Evolutionary conservation across 2,113 vertebrate genomes (phyloP).

Genomic region (Corythaixoides concolor): DNA sequence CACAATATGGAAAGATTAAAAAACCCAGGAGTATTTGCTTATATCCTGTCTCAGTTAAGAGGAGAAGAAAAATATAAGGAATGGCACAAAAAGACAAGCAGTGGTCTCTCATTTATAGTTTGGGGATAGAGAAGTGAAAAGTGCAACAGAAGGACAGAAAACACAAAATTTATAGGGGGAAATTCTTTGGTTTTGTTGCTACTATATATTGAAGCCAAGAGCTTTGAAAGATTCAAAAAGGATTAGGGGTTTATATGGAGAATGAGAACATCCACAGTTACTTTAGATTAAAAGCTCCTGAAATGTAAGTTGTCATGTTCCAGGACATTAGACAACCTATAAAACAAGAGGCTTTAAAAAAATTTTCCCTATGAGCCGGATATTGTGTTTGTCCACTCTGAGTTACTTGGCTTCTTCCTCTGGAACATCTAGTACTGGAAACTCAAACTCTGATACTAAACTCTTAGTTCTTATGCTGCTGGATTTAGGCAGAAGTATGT

Average conservation of each 20-base stretch:
- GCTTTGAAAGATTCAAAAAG: slow-evolving; percentile 8
- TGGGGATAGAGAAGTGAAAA: background rate
- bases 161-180: background rate
- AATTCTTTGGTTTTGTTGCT: background rate
- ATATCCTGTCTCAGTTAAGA: background rate
- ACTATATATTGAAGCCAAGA: background rate
- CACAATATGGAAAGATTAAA: background rate
- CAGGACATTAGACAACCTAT: background rate
- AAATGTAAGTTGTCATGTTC: background rate
- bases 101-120: background rate
- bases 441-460: background rate
- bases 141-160: background rate
- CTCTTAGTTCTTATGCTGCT: background rate
- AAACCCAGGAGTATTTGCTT: background rate
- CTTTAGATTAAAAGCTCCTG: slow-evolving; percentile 17
- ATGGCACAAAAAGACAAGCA: background rate
- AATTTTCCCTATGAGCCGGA: background rate
- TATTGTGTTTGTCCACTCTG: background rate
- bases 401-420: background rate
- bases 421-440: background rate
- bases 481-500: background rate
- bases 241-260: background rate
- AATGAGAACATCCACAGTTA: background rate
- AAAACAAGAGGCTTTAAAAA: background rate
- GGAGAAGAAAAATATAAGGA: background rate